Conservation (phyloP, 2,797 vertebrate genomes). For the Psittacula derbiana region DNA sequence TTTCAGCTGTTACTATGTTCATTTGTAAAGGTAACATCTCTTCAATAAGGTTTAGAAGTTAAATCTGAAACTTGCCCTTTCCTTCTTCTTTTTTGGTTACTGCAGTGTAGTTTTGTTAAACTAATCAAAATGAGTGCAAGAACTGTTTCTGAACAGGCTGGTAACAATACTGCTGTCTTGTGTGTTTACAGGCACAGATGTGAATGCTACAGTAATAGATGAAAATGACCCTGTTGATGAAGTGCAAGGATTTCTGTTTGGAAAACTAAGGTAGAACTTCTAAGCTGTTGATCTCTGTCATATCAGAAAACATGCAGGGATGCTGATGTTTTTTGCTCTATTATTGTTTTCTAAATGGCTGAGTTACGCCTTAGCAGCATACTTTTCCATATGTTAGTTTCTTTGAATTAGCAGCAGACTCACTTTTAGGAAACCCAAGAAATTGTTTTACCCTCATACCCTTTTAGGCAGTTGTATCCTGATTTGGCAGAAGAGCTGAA, state of each 20-base stretch:
- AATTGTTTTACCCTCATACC: neutral
- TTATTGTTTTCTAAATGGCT: neutral
- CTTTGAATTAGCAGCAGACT: neutral
- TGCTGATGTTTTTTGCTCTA: neutral
- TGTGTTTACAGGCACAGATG: conserved; percentile 82
- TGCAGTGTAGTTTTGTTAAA: neutral
- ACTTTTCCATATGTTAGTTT: neutral
- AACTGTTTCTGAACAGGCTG: neutral
- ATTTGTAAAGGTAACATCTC: neutral
- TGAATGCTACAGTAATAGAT: conserved; percentile 91
- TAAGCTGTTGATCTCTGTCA: neutral
- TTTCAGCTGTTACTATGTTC: neutral
- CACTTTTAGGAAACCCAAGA: neutral
- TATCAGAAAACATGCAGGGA: neutral
- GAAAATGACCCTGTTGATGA: conserved; percentile 95
- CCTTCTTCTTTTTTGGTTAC: neutral
- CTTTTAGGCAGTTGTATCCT: conserved; percentile 83
- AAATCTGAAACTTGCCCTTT: neutral
- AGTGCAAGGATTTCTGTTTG: conserved; percentile 98
- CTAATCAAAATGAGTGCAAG: neutral
- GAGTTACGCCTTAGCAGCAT: neutral
- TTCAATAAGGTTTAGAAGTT: neutral
- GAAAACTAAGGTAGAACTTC: conserved; percentile 88
- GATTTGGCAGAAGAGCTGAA: conserved; percentile 90
- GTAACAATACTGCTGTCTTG: neutral